phyloP scores from a whole-genome alignment of 2,113 vertebrate species.

The Nothoprocta perdicaria region DNA sequence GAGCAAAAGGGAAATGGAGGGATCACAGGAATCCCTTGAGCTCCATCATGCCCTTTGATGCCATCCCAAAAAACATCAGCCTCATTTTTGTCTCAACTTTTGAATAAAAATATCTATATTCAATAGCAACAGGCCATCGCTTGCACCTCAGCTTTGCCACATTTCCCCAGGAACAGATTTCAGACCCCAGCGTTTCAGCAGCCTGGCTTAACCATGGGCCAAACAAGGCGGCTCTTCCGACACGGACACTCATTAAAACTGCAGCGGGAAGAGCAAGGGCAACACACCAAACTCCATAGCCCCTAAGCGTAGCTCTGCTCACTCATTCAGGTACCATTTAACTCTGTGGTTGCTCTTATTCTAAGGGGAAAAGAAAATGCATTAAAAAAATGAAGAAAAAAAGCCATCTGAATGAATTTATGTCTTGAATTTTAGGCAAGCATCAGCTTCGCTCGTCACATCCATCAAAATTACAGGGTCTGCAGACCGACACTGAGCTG shows the following conservation, averaged over 20 bases:
- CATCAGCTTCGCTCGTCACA: not conserved
- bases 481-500: not conserved
- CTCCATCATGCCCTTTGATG: not conserved
- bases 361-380: not conserved
- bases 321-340: not conserved
- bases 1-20: no score
- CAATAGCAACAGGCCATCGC: not conserved
- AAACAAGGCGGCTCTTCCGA: not conserved
- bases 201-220: not conserved
- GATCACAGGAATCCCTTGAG: not conserved
- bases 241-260: not conserved
- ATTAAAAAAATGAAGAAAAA: not conserved
- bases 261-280: not conserved
- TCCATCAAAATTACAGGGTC: not conserved
- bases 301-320: not conserved
- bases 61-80: not conserved
- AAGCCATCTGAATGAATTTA: conserved; percentile 8
- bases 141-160: not conserved
- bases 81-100: not conserved
- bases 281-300: not conserved
- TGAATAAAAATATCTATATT: not conserved
- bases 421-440: not conserved
- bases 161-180: not conserved
- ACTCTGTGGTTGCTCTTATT: conserved; percentile 5
- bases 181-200: not conserved